Evolutionary conservation across 30 jellyfish, hydroid and myxozoan genomes (phyloP), one percentile per base, ranked within the genome.

Genomic region (Mastigias papua): DNA sequence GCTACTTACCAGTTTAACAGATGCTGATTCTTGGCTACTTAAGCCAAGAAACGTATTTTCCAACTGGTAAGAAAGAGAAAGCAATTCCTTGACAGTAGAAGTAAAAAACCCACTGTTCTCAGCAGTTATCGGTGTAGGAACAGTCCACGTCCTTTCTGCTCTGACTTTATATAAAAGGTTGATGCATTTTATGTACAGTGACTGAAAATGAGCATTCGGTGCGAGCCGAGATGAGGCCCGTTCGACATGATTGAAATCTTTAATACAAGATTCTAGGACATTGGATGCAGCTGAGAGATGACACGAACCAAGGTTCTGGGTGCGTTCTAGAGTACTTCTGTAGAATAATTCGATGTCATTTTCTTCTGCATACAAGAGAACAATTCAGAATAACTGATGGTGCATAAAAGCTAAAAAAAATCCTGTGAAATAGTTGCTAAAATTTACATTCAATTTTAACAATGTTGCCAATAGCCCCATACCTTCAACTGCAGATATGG

Each of bases 91-190:
- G 58, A 89, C 98, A 48, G 96, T 96, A n/a, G 92, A 81, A 15
- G 93, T 92, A 31, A 93, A 80, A 22, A 77, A 76, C 26, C 95
- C 96, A 54, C 95, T 93, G 42, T 97, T 83, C 80, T 81, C 95
- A 8, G 81, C 81, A 34, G 93, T 76, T 48, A 93, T 63, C 9
- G 98, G 97, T 1, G 98, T 93, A 2, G 98, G 97, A n/a, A 89
- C 87, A 7, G 95, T 63, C 98, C 98, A 93, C 17, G 97, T 87
- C 20, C 97, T 65, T 34, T 80, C 96, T 13, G 87, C 88, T 60
- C 97, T 61, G 21, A 96, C 89, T 61, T 85, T 89, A 28, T 76
- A 32, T 48, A 93, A 86, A 33, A 82, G 42, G 34, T 46, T 83
- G 48, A 89, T 84, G 64, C 97, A 78, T 29, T 73, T 81, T 32